Evolutionary conservation across 2,113 vertebrate species (phyloP).

Genomic region (Merops nubicus): DNA sequence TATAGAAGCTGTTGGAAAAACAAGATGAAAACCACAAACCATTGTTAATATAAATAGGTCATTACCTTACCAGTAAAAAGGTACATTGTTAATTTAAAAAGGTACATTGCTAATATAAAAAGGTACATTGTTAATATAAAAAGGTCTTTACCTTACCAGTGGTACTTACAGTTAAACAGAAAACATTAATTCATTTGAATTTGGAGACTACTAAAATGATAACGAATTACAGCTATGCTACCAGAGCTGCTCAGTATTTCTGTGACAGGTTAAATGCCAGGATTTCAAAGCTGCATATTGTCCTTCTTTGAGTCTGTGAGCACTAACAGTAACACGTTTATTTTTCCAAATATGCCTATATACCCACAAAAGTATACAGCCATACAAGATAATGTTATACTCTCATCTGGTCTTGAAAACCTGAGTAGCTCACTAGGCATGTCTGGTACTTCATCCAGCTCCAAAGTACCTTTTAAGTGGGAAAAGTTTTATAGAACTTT

Average conservation of each 20-base stretch:
- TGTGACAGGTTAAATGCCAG: background rate
- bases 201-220: background rate
- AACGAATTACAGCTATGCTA: background rate
- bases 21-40: background rate
- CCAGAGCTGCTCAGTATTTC: background rate
- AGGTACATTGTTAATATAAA: background rate
- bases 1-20: background rate
- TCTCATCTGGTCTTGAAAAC: background rate
- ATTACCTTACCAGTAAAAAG: background rate
- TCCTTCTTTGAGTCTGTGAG: background rate
- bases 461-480: background rate
- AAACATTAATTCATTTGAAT: background rate
- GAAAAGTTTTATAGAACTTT: background rate
- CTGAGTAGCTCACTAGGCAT: background rate
- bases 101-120: background rate
- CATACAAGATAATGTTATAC: background rate
- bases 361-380: background rate
- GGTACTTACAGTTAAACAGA: background rate
- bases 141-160: background rate
- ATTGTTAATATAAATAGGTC: background rate
- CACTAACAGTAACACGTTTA: background rate
- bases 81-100: background rate
- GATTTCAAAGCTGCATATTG: background rate
- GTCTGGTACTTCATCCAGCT: background rate
- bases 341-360: background rate